phyloP scores from a whole-genome alignment of 2,797 vertebrate species.

The Falco columbarius region DNA sequence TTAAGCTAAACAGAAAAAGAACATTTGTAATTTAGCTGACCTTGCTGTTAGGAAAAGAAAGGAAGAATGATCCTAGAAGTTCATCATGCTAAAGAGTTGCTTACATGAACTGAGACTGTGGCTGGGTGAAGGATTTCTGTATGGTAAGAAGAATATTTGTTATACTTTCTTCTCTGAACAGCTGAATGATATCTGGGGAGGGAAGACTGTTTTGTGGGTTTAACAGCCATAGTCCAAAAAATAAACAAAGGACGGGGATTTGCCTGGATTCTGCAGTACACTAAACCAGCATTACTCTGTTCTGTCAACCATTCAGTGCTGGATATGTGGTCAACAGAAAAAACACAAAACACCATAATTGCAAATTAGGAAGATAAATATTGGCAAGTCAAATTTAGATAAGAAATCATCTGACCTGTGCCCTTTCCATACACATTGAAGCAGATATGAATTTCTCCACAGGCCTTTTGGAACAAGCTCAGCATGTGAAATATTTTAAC shows the following conservation, averaged over 20 bases:
- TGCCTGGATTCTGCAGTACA: background rate
- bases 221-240: background rate
- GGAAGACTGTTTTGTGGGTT: background rate
- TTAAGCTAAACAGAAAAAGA: background rate
- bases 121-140: background rate
- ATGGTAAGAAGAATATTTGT: background rate
- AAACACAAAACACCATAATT: accelerated
- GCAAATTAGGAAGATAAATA: background rate
- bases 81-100: background rate
- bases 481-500: background rate
- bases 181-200: background rate
- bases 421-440: background rate
- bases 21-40: background rate
- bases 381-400: background rate
- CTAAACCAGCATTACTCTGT: background rate
- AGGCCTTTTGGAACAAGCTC: background rate
- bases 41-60: background rate
- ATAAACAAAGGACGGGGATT: background rate
- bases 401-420: background rate
- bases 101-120: background rate
- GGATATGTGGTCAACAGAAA: background rate
- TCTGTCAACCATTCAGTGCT: background rate
- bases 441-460: background rate
- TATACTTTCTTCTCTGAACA: background rate
- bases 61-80: background rate